Percentiles rank a stretch among this genome's conserved stretches.
These are phyloP conservation scores for Turritopsis rubra DNA, from an alignment of 30 jellyfish, hydroid and myxozoan genomes.

Conservation along the genomic window DNA sequence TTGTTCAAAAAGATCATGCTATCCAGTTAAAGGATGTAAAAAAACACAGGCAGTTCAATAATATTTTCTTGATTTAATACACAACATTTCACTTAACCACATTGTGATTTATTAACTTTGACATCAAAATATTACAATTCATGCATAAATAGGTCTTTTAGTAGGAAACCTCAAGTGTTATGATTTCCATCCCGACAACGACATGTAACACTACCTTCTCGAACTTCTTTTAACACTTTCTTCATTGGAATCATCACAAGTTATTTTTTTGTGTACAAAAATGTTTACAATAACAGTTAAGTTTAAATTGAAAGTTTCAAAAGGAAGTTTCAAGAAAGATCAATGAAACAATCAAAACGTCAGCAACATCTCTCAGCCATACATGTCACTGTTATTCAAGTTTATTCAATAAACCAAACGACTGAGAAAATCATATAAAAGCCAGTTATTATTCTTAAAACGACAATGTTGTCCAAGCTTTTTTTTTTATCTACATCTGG, in stretches of 20 bases:
- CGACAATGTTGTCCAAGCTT: not conserved
- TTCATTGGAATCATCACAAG: slow-evolving; percentile 6
- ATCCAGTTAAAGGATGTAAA: not conserved
- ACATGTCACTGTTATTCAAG: not conserved
- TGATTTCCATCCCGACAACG: not conserved
- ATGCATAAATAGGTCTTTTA: not conserved
- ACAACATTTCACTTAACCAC: not conserved
- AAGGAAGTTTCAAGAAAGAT: not conserved
- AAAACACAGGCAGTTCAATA: not conserved
- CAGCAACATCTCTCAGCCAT: not conserved
- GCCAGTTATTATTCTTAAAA: not conserved
- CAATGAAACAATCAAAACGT: not conserved
- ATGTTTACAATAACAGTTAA: not conserved
- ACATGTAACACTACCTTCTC: not conserved
- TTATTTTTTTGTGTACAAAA: not conserved
- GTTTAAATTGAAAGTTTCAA: not conserved
- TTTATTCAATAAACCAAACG: not conserved
- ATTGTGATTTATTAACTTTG: no score
- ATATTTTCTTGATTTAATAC: not conserved
- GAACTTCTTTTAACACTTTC: not conserved
- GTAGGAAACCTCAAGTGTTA: not conserved
- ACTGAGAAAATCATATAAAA: not conserved
- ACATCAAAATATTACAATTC: not conserved
- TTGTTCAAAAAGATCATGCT: not conserved
- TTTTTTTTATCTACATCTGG: not conserved